Conservation (phyloP, 2,797 vertebrate species). For the Novumbra hubbsi region DNA sequence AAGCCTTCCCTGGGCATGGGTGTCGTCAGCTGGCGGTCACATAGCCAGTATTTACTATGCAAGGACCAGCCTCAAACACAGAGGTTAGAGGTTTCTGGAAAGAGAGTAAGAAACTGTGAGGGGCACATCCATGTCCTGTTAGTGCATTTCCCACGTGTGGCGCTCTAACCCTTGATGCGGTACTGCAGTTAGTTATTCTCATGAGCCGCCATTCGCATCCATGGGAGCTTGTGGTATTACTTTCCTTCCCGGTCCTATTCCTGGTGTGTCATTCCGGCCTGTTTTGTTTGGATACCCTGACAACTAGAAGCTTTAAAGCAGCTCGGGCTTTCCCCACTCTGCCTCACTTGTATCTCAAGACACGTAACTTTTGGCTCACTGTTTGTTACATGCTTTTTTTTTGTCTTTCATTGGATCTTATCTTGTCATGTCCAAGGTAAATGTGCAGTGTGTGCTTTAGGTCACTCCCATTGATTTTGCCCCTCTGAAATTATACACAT, state of each 20-base stretch:
- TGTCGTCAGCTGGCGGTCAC: constrained; percentile 57
- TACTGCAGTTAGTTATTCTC: constrained; percentile 23
- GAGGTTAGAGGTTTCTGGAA: constrained; percentile 35
- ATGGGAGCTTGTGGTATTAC: constrained; percentile 37
- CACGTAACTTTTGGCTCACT: constrained; percentile 53
- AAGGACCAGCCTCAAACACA: constrained; percentile 34
- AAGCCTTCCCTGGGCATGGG: constrained; percentile 56
- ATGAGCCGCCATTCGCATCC: constrained; percentile 39
- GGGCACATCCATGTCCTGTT: constrained; percentile 17
- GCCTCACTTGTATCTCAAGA: constrained; percentile 51
- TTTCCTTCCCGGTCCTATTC: constrained; percentile 64
- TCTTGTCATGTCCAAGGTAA: not conserved
- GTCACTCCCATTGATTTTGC: not conserved
- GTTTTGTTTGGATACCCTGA: constrained; percentile 77
- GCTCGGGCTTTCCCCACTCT: constrained; percentile 47
- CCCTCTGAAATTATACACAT: not conserved
- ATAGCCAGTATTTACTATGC: constrained; percentile 42
- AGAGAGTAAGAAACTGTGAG: constrained; percentile 27
- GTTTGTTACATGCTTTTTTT: constrained; percentile 14
- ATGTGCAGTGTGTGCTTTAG: constrained; percentile 9
- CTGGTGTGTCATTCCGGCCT: constrained; percentile 71
- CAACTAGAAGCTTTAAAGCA: constrained; percentile 66
- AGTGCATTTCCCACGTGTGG: constrained; percentile 36
- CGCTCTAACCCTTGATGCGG: constrained; percentile 22
- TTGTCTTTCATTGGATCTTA: constrained; percentile 9